These are phyloP conservation scores for Micrasema longulum DNA, from an alignment of 1,140 invertebrate genomes.

Conservation along the genomic window DNA sequence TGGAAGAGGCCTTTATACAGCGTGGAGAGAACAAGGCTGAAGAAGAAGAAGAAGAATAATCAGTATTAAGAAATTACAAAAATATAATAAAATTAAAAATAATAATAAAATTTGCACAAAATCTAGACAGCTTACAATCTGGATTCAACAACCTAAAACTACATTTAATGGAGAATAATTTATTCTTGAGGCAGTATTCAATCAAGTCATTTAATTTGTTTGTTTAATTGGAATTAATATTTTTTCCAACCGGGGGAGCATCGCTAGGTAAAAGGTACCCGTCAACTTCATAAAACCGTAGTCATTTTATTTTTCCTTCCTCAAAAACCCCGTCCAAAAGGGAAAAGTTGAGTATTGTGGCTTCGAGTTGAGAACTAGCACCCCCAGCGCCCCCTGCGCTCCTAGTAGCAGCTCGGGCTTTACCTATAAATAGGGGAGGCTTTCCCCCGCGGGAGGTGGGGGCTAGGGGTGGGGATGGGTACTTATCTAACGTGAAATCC, in stretches of 20 bases:
- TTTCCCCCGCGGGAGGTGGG: constrained; percentile 2
- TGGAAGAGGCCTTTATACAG: no score
- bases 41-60: no score
- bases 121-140: no score
- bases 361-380: constrained; percentile 20
- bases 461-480: background rate
- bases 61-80: no score
- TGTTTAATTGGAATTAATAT: constrained; percentile 3
- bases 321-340: constrained; percentile 9
- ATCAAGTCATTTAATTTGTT: no score
- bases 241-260: constrained; percentile 8
- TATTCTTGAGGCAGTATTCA: no score
- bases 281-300: constrained; percentile 7
- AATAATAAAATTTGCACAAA: no score
- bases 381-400: constrained; percentile 5
- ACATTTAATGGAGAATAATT: no score
- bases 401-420: constrained; percentile 33
- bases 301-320: constrained; percentile 5
- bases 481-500: constrained; percentile 21
- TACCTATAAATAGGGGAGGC: constrained; percentile 45
- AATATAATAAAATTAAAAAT: no score
- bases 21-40: no score
- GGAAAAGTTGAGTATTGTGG: constrained; percentile 36
- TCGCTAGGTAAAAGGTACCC: background rate
- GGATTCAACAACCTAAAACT: no score